These are phyloP conservation scores for Brachyopa scutellaris DNA, from an alignment of 2,888 invertebrate genomes.

Conservation along the genomic window DNA sequence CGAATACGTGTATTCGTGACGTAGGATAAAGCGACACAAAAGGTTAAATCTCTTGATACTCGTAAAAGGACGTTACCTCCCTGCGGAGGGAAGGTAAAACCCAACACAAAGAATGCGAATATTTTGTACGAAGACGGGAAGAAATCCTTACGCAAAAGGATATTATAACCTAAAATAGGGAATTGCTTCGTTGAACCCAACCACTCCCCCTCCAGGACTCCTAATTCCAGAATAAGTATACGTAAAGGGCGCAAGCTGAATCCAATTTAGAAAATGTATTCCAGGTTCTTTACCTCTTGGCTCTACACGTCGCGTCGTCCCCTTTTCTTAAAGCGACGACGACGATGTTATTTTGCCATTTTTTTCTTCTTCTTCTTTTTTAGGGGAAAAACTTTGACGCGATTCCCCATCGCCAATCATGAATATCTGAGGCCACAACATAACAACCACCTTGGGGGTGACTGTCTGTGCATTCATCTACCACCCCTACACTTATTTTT, in stretches of 20 bases:
- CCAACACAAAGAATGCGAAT: constrained; percentile 50
- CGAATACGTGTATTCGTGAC: too few species aligned
- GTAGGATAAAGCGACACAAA: constrained; percentile 40
- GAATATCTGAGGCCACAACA: constrained; percentile 70
- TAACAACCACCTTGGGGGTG: constrained; percentile 68
- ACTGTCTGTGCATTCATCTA: constrained; percentile 49
- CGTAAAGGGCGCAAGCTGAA: constrained; percentile 63
- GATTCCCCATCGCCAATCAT: constrained; percentile 71
- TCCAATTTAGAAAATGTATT: constrained; percentile 72
- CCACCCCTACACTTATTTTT: neutral
- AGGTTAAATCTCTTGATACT: constrained; percentile 69
- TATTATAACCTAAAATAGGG: constrained; percentile 58
- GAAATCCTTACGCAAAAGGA: constrained; percentile 20
- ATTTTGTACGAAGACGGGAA: constrained; percentile 13
- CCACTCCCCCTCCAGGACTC: constrained; percentile 38
- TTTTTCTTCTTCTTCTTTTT: neutral
- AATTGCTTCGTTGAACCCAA: constrained; percentile 21
- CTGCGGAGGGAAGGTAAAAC: constrained; percentile 2
- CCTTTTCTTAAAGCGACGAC: constrained; percentile 24
- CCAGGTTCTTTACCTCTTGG: constrained; percentile 11
- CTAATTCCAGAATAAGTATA: constrained; percentile 67
- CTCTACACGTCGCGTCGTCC: neutral
- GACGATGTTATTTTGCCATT: neutral
- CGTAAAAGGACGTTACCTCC: constrained; percentile 60
- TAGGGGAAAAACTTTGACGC: constrained; percentile 44